Percentiles rank a stretch among this genome's conserved stretches.
phyloP scores from a whole-genome alignment of 2,888 invertebrate species.

The Bimastos eiseni region DNA sequence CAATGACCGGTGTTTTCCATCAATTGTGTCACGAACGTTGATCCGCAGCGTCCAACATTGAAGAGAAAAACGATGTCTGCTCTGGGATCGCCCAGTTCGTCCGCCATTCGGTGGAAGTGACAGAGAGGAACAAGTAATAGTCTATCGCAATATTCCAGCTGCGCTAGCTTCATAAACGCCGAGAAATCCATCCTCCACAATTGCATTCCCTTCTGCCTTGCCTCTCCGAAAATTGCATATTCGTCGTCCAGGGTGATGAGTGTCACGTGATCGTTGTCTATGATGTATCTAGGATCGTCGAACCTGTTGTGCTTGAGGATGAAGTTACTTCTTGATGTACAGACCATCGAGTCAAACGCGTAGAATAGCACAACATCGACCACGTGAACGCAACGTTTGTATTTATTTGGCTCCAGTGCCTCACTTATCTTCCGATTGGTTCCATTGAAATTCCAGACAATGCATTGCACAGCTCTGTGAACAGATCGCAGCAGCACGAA shows the following conservation, averaged over 20 bases:
- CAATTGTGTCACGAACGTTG: slow-evolving; percentile 36
- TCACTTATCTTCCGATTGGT: neutral
- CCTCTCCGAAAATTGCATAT: slow-evolving; percentile 2
- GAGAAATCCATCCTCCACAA: slow-evolving; percentile 21
- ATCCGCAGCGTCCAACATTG: slow-evolving; percentile 38
- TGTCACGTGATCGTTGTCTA: slow-evolving; percentile 3
- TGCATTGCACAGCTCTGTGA: neutral
- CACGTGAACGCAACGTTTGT: slow-evolving; percentile 16
- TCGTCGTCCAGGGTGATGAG: neutral
- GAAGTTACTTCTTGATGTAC: neutral
- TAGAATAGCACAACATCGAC: neutral
- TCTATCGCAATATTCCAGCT: neutral
- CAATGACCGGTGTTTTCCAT: slow-evolving; percentile 33
- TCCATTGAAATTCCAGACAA: slow-evolving; percentile 1
- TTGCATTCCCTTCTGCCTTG: neutral
- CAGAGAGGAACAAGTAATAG: neutral
- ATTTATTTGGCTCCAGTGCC: neutral
- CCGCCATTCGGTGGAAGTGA: slow-evolving; percentile 29
- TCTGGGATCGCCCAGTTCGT: slow-evolving; percentile 36
- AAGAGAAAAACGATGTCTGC: slow-evolving; percentile 33
- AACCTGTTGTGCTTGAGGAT: slow-evolving; percentile 15
- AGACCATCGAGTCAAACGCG: slow-evolving; percentile 14
- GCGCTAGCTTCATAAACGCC: slow-evolving; percentile 18
- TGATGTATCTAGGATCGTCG: neutral
- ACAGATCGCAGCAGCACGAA: neutral